Evolutionary conservation across 2,888 invertebrate genomes (phyloP).

Genomic region (Plebejus melissa): DNA sequence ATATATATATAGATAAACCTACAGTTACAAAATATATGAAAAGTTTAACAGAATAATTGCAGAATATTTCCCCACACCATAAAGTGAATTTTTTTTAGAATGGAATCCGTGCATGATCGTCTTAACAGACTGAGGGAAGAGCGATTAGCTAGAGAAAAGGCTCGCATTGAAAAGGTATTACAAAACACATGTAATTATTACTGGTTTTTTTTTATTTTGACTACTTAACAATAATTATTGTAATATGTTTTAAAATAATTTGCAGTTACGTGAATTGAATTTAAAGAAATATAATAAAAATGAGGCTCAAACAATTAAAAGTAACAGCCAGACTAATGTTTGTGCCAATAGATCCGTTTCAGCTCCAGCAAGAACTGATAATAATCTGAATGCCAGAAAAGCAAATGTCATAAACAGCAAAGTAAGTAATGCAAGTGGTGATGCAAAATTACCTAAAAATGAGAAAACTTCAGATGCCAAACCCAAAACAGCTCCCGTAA

Average conservation of each 20-base stretch:
- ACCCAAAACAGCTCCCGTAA: neutral
- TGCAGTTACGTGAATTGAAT: slow-evolving; percentile 61
- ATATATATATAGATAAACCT: too few relatives aligned
- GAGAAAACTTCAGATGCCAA: neutral
- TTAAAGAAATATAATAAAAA: slow-evolving; percentile 53
- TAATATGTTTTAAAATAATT: slow-evolving; percentile 32
- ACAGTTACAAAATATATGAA: too few relatives aligned
- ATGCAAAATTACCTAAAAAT: neutral
- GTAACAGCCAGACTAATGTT: slow-evolving; percentile 27
- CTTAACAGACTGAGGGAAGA: slow-evolving; percentile 59
- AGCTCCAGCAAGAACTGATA: slow-evolving; percentile 19
- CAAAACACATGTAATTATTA: neutral
- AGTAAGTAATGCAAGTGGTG: neutral
- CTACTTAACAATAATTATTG: neutral
- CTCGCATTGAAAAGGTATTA: slow-evolving; percentile 63
- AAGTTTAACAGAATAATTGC: too few relatives aligned
- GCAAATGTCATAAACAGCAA: neutral
- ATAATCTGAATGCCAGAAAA: neutral
- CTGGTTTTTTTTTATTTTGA: neutral
- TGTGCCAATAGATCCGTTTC: slow-evolving; percentile 10
- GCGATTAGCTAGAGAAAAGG: slow-evolving; percentile 60
- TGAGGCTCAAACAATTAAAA: slow-evolving; percentile 31
- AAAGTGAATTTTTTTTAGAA: slow-evolving; percentile 24
- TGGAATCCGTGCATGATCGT: slow-evolving; percentile 49
- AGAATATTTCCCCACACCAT: too few relatives aligned